Percentiles rank a stretch among this genome's conserved stretches.
phyloP scores from a whole-genome alignment of 2,888 invertebrate species.

The Caenorhabditis sp. region DNA sequence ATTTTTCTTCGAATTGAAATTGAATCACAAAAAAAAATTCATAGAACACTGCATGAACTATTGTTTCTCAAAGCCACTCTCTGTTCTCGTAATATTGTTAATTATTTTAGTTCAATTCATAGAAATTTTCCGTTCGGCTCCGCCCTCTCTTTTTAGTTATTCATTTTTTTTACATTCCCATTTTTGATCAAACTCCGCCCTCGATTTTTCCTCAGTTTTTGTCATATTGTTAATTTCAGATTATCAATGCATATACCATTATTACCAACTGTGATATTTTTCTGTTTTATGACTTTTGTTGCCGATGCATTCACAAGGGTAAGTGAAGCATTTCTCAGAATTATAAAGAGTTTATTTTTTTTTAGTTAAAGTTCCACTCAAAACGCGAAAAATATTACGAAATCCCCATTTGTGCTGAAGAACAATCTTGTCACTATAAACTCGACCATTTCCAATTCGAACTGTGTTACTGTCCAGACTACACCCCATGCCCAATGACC shows the following conservation, averaged over 20 bases:
- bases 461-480: slow-evolving; percentile 41
- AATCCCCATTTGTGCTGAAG: slow-evolving; percentile 24
- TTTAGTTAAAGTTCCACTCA: neutral
- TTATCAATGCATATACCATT: neutral
- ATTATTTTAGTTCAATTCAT: too few species aligned
- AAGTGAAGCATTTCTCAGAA: neutral
- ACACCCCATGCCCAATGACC: slow-evolving; percentile 19
- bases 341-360: neutral
- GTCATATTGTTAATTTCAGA: too few species aligned
- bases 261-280: neutral
- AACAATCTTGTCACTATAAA: slow-evolving; percentile 44
- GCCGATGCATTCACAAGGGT: neutral
- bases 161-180: neutral
- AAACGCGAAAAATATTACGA: neutral
- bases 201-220: neutral
- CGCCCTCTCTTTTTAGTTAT: neutral
- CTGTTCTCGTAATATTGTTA: too few species aligned
- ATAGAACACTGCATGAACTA: too few species aligned
- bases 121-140: too few species aligned
- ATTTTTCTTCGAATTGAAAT: too few species aligned
- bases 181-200: neutral
- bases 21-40: too few species aligned
- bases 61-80: too few species aligned
- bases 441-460: slow-evolving; percentile 28
- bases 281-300: neutral